Evolutionary conservation across 2,113 vertebrate species (phyloP).

Genomic region (Labeo rohita): DNA sequence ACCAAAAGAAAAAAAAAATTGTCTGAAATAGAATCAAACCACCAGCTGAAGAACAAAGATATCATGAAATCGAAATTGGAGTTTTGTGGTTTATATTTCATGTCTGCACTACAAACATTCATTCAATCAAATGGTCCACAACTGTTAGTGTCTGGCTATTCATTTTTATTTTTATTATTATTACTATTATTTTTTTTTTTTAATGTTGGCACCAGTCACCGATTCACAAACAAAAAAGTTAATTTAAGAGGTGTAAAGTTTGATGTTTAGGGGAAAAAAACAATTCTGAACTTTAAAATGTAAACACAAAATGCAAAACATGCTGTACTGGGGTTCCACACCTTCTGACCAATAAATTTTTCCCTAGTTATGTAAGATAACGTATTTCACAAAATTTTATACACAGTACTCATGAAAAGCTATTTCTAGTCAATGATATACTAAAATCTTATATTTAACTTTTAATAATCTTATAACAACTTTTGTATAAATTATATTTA

Average conservation of each 20-base stretch:
- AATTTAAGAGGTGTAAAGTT: neutral
- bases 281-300: neutral
- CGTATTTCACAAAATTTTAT: neutral
- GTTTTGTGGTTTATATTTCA: neutral
- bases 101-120: neutral
- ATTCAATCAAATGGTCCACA: neutral
- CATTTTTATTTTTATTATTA: no score
- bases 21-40: neutral
- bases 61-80: neutral
- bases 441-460: neutral
- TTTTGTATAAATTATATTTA: neutral
- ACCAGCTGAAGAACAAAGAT: neutral
- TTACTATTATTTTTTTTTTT: no score
- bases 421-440: neutral
- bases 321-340: neutral
- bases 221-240: neutral
- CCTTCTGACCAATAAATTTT: neutral
- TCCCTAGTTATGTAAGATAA: no score
- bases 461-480: neutral
- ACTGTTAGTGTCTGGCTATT: neutral
- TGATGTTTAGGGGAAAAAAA: neutral
- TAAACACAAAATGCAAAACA: neutral
- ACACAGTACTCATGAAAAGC: neutral
- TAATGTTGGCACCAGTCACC: no score
- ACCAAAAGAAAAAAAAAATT: neutral